Evolutionary conservation across 1,140 invertebrate species (phyloP), one percentile per base, ranked within the genome.

Genomic region (Carposina sasakii): DNA sequence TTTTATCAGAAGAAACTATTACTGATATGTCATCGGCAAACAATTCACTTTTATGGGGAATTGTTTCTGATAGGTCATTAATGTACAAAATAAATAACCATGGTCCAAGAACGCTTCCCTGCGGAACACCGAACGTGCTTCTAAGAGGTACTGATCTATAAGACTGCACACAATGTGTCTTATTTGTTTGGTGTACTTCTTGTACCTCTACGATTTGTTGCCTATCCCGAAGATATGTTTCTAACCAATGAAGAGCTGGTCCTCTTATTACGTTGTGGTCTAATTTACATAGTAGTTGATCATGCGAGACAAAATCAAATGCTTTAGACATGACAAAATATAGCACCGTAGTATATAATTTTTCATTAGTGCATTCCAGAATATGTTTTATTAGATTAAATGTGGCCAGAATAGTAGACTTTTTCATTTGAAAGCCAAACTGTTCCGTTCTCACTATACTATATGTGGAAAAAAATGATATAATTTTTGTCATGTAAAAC

Each of bases 31-130:
- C 44, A 15, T 46, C 44, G 8, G 44, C 44, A 17, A 23, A 46
- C 20, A 46, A 5, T 2, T 36, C 13, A 17, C 44, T 36, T 15
- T 36, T 34, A 15, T 46, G 44, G 5, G 21, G 13, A 1, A n/a
- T 46, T 23, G 26, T 17, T 2, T 19, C 2, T 13, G 44, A 21
- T 6, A 46, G n/a, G 24, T 46, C 44, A 36, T 46, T 45, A n/a
- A 45, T 31, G 15, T 28, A 45, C 2, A 34, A 12, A 2, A 46
- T 15, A 17, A 46, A 46, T 23, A 46, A n/a, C 3, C 22, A 23
- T 46, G 44, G 31, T 1, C 44, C 44, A 12, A 46, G 37, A 6
- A 49, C 22, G 28, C 37, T 41, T 33, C 47, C 47, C 23, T 49
- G 47, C 3, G 47, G 47, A 3, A 49, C 37, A n/a, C 47, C 47